Base-by-base conservation (phyloP, 1,140 invertebrate genomes). In the Thaumetopoea pityocampa region DNA sequence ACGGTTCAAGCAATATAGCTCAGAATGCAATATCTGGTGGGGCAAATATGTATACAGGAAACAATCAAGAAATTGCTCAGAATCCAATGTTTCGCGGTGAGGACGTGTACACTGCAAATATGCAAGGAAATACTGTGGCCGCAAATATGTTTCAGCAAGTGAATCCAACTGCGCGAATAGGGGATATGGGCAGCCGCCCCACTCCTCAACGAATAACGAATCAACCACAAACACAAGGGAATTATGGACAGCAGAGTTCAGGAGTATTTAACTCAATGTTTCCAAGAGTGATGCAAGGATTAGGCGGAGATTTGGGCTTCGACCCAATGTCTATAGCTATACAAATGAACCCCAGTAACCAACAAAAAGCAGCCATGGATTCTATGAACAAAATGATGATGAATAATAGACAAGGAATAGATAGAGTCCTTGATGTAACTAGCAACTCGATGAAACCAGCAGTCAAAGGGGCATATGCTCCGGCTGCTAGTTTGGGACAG, bases 291-390 rank as follows among this genome's bases (percentile, higher is more conserved):
- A 72, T 63, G 56, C 56, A 69, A 49, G 67, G 60, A n/a, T n/a
- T n/a, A n/a, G n/a, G n/a, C 8, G 69, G 66, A 24, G 69, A 80
- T 45, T 51, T 82, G 26, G 67, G 62, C 15, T 84, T 80, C 37
- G 80, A 84, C 57, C 78, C 80, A 3, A 84, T 84, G 80, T 56
- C 69, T 9, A 80, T 84, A 33, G 80, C 80, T 14, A 66, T 82
- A 52, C 76, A 84, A 59, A 84, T 84, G 80, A 82, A 84, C 53
- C 80, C 80, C 30, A 68, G 66, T n/a, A 84, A 84, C 53, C 68
- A 73, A 22, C 58, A 77, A 42, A 52, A 56, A 33, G 52, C 54
- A 7, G 71, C 66, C 26, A 70, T 76, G 40, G 50, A 68, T 10
- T 54, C 55, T 0, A 80, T 80, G 54, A 42, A 69, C 24, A 68